A percentile compares a stretch with the other conserved stretches of the same genome.
Conservation (phyloP, 2,797 vertebrate genomes). For the Tapirus indicus region DNA sequence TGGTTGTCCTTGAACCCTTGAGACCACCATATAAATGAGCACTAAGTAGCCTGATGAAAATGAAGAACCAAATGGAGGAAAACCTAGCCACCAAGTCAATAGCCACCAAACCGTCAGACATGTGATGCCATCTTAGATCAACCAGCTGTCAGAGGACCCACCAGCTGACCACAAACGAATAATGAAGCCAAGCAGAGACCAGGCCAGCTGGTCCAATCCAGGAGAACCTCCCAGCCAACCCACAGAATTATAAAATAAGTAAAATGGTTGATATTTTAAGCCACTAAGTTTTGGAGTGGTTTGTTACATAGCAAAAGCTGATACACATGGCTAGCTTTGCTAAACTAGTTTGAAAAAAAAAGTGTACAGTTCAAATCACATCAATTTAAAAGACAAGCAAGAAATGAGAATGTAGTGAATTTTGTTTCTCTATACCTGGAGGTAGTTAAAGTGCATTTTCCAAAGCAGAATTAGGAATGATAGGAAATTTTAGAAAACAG, state of each 20-base stretch:
- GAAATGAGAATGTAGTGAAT: neutral
- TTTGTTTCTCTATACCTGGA: neutral
- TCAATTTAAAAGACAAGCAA: neutral
- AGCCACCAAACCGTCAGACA: neutral
- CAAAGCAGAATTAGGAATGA: constrained; percentile 10
- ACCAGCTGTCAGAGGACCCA: neutral
- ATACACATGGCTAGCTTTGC: neutral
- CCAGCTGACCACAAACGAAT: neutral
- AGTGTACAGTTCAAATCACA: neutral
- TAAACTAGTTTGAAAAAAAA: constrained; percentile 3
- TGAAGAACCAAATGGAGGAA: neutral
- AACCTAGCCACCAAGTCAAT: neutral
- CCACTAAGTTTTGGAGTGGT: neutral
- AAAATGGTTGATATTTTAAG: constrained; percentile 32
- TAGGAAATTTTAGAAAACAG: constrained; percentile 19
- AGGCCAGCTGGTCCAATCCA: neutral
- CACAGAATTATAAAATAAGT: neutral
- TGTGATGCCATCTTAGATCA: neutral
- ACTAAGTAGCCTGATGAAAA: neutral
- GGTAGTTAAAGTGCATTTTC: neutral
- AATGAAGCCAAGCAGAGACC: neutral
- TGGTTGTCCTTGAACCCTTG: neutral
- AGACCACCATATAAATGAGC: neutral
- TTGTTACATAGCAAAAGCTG: neutral
- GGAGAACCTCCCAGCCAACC: neutral